These are phyloP conservation scores for Temnothorax nylanderi DNA, from an alignment of 1,140 invertebrate genomes.

Conservation along the genomic window DNA sequence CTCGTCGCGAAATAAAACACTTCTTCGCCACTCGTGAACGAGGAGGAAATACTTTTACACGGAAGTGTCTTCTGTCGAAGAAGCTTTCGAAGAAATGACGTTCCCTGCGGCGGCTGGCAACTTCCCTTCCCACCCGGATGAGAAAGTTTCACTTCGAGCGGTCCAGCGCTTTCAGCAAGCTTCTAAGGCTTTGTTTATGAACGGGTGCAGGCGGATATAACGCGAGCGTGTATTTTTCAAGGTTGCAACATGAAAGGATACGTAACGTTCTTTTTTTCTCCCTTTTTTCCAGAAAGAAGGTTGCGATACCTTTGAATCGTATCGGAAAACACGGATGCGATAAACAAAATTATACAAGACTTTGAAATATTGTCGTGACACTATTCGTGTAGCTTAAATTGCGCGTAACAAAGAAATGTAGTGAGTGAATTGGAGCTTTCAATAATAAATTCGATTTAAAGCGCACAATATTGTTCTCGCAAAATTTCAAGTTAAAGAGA, in stretches of 20 bases:
- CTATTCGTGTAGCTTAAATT: neutral
- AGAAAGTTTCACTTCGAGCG: slow-evolving; percentile 61
- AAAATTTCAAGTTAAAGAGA: neutral
- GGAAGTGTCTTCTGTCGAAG: slow-evolving; percentile 22
- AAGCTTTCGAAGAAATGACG: slow-evolving; percentile 51
- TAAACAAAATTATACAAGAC: slow-evolving; percentile 11
- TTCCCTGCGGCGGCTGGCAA: slow-evolving; percentile 27
- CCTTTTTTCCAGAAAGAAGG: neutral
- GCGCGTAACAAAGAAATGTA: neutral
- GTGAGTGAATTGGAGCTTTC: neutral
- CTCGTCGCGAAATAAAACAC: slow-evolving; percentile 25
- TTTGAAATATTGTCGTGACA: neutral
- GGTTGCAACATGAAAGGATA: slow-evolving; percentile 35
- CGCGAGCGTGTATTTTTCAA: slow-evolving; percentile 39
- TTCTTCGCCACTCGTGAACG: slow-evolving; percentile 2
- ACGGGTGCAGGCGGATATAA: slow-evolving; percentile 31
- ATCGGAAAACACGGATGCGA: slow-evolving; percentile 3
- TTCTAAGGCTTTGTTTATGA: slow-evolving; percentile 19
- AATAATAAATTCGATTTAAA: neutral
- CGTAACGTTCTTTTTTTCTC: neutral
- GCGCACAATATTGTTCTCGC: neutral
- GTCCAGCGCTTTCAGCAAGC: slow-evolving; percentile 40
- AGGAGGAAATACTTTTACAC: slow-evolving; percentile 61
- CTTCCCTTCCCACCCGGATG: slow-evolving; percentile 29
- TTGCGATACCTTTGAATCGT: slow-evolving; percentile 2